Evolutionary conservation across 2,113 vertebrate genomes (phyloP).

Genomic region (Acinonyx jubatus): DNA sequence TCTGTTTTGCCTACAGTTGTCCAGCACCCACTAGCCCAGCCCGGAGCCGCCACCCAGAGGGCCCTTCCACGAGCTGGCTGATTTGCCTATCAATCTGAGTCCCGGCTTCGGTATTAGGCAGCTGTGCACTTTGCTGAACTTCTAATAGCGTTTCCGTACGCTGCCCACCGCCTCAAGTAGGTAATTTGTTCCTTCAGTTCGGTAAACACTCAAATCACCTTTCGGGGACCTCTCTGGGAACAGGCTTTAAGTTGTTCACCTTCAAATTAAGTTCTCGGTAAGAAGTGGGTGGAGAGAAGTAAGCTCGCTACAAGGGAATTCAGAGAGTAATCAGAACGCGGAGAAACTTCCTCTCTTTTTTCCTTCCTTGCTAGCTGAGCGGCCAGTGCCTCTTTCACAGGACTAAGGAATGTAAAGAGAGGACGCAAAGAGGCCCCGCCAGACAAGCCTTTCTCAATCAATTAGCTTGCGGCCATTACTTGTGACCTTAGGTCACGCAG

Average conservation of each 20-base stretch:
- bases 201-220: conserved; percentile 79
- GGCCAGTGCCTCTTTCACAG: conserved; percentile 89
- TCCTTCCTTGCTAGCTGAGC: conserved; percentile 86
- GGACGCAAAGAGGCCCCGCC: conserved; percentile 94
- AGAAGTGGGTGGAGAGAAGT: conserved; percentile 92
- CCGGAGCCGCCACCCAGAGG: conserved; percentile 88
- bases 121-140: conserved; percentile 90
- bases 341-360: conserved; percentile 90
- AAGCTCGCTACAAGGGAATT: conserved; percentile 91
- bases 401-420: conserved; percentile 96
- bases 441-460: conserved; percentile 93
- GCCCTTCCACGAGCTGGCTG: conserved; percentile 85
- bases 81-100: conserved; percentile 89
- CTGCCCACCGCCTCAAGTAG: conserved; percentile 78
- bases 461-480: conserved; percentile 94
- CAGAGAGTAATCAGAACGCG: conserved; percentile 92
- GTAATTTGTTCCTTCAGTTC: conserved; percentile 75
- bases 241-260: conserved; percentile 81
- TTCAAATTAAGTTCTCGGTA: conserved; percentile 87
- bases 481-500: conserved; percentile 94
- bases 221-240: conserved; percentile 77
- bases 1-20: conserved; percentile 86
- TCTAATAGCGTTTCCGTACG: conserved; percentile 83
- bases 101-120: conserved; percentile 87
- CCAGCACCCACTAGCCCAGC: conserved; percentile 85